Evolutionary conservation across 2,888 invertebrate species (phyloP).

Genomic region (Pyrrhosoma nymphula): DNA sequence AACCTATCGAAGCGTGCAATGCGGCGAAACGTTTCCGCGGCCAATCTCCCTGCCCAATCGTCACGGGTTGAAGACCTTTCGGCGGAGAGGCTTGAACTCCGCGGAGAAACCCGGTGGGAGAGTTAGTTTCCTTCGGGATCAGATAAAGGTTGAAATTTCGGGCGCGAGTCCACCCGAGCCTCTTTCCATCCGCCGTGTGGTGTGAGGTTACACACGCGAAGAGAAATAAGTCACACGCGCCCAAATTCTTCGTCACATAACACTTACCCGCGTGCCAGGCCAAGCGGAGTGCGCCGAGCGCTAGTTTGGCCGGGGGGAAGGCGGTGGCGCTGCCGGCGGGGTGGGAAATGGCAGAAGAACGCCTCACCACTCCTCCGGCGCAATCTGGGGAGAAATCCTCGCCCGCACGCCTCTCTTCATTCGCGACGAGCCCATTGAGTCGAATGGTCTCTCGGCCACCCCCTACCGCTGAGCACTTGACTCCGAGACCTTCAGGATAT

Average conservation of each 20-base stretch:
- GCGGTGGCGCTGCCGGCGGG: background rate
- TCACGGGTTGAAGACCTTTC: constrained; percentile 1
- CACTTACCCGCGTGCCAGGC: constrained; percentile 48
- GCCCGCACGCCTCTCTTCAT: background rate
- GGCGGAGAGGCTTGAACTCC: background rate
- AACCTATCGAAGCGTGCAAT: background rate
- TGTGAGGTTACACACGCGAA: constrained; percentile 20
- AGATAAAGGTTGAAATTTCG: constrained; percentile 10
- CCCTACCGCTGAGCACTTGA: background rate
- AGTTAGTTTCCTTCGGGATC: background rate
- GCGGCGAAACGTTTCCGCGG: background rate
- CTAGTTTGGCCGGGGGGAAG: background rate
- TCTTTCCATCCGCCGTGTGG: background rate
- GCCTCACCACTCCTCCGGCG: background rate
- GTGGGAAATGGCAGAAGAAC: background rate
- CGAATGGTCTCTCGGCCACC: background rate
- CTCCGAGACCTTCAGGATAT: no score
- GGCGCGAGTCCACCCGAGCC: background rate
- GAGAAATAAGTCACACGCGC: constrained; percentile 55
- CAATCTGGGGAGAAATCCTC: background rate
- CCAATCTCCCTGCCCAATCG: background rate
- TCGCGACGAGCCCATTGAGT: background rate
- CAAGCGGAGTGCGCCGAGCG: constrained; percentile 39
- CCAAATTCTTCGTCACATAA: constrained; percentile 50
- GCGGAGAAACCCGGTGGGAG: background rate